A percentile compares a stretch with the other conserved stretches of the same genome.
Evolutionary conservation across 2,113 vertebrate species (phyloP).

Genomic region (Tiliqua scincoides): DNA sequence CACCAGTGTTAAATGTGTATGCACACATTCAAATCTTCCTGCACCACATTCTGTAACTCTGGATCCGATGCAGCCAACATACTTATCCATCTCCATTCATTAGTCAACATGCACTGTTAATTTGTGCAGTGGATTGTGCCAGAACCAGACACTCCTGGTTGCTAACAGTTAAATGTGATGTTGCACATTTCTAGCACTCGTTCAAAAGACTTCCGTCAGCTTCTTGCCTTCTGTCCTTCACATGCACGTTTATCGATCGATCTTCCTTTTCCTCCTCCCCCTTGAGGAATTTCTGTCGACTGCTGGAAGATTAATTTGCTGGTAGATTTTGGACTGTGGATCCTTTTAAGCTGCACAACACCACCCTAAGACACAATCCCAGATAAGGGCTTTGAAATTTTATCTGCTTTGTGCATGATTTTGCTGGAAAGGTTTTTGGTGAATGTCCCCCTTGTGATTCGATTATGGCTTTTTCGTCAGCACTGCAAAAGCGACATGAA

Average conservation of each 20-base stretch:
- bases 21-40: no score
- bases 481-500: neutral
- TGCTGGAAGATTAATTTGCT: neutral
- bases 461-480: neutral
- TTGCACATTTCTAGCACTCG: neutral
- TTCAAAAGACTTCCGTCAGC: neutral
- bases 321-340: slow-evolving; percentile 8
- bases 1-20: neutral
- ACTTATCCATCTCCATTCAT: neutral
- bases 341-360: slow-evolving; percentile 2
- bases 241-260: neutral
- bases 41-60: neutral
- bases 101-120: neutral
- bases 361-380: neutral
- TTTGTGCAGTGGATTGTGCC: neutral
- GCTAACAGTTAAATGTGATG: neutral
- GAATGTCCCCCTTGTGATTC: neutral
- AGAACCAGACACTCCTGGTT: neutral
- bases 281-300: neutral
- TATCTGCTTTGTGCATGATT: neutral
- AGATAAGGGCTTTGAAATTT: slow-evolving; percentile 17
- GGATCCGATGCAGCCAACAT: neutral
- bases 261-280: neutral
- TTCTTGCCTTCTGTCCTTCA: neutral
- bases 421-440: neutral